A percentile compares a stretch with the other conserved stretches of the same genome.
Conservation (phyloP, 2,797 vertebrate genomes). For the Ctenopoma kingsleyae region DNA sequence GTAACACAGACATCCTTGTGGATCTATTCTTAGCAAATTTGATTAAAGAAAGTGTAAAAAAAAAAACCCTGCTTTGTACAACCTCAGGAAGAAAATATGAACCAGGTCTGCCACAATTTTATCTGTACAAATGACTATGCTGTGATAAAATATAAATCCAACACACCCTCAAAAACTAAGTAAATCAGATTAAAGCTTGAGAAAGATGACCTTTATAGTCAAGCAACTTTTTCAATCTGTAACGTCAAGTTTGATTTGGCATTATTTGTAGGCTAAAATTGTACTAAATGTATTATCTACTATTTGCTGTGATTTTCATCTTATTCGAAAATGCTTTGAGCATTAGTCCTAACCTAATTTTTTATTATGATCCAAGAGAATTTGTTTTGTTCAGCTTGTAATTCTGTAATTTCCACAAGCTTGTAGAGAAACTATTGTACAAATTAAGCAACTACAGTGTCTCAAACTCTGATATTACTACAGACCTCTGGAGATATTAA, state of each 20-base stretch:
- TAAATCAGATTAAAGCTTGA: conserved; percentile 8
- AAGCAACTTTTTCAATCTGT: conserved; percentile 16
- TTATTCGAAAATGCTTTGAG: conserved; percentile 11
- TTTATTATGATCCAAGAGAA: conserved; percentile 15
- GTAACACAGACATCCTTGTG: too few relatives aligned
- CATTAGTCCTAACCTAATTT: conserved; percentile 12
- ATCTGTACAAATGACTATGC: too few relatives aligned
- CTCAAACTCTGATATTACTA: conserved; percentile 20
- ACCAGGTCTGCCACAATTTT: background rate
- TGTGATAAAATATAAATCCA: background rate
- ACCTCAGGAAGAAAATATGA: conserved; percentile 9
- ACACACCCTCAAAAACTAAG: conserved; percentile 15
- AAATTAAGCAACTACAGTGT: conserved; percentile 14
- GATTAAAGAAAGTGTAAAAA: background rate
- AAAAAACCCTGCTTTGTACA: background rate
- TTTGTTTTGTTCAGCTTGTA: background rate
- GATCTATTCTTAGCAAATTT: background rate
- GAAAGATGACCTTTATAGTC: conserved; percentile 7
- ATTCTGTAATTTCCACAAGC: conserved; percentile 10
- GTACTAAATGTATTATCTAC: conserved; percentile 9
- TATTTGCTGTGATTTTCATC: conserved; percentile 13
- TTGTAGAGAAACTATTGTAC: conserved; percentile 15
- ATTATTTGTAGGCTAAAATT: conserved; percentile 10
- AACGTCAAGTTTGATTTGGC: conserved; percentile 3
- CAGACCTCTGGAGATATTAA: conserved; percentile 45